phyloP scores from a whole-genome alignment of 2,113 vertebrate genomes.

The Limnothrissa miodon region DNA sequence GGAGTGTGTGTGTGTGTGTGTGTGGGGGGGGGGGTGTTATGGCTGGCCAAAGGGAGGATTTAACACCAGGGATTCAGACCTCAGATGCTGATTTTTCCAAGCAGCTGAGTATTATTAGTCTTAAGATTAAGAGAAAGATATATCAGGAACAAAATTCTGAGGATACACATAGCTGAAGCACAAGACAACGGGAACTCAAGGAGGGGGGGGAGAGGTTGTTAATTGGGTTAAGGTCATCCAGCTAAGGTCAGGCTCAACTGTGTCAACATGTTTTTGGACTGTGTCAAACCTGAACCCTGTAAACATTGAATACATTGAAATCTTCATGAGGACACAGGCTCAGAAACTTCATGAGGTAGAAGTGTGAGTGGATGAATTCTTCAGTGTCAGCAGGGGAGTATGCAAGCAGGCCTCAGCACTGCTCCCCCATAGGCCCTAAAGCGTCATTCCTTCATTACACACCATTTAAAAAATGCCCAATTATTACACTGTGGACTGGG shows the following conservation, averaged over 20 bases:
- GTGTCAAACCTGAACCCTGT: background rate
- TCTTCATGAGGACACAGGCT: background rate
- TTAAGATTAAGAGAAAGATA: constrained; percentile 55
- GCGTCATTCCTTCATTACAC: too few species aligned
- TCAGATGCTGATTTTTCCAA: constrained; percentile 53
- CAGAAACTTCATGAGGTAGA: too few species aligned
- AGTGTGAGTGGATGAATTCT: too few species aligned
- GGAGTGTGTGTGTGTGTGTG: background rate
- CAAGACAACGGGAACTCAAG: background rate
- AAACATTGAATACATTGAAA: background rate
- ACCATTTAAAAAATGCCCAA: too few species aligned
- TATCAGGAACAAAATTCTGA: constrained; percentile 20
- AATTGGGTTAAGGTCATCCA: background rate
- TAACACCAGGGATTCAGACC: constrained; percentile 20
- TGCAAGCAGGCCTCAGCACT: too few species aligned
- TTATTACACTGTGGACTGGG: too few species aligned
- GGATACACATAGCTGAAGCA: background rate
- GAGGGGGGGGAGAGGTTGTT: background rate
- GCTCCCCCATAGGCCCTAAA: too few species aligned
- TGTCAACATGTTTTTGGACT: background rate
- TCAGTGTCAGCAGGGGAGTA: too few species aligned
- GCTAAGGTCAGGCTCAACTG: background rate
- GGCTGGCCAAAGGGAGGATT: constrained; percentile 19
- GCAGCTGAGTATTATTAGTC: constrained; percentile 61
- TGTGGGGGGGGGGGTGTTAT: background rate